phyloP scores from a whole-genome alignment of 2,797 vertebrate species.

The Loriculus beryllinus region DNA sequence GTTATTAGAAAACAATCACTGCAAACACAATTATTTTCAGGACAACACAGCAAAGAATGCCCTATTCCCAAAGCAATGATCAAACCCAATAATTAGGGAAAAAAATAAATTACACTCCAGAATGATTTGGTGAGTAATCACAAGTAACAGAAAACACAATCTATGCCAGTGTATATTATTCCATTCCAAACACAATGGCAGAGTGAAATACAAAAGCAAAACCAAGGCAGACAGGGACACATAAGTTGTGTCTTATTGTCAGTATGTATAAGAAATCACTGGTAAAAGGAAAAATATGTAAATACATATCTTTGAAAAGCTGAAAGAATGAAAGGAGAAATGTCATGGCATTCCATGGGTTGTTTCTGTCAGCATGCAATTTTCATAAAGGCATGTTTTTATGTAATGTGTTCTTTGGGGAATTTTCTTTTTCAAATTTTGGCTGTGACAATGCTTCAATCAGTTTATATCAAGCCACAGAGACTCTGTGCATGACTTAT shows the following conservation, averaged over 20 bases:
- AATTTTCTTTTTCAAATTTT: background rate
- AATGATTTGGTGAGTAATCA: conserved; percentile 48
- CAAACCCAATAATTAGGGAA: conserved; percentile 32
- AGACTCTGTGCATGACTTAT: background rate
- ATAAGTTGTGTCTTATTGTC: background rate
- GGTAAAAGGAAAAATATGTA: background rate
- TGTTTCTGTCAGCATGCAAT: background rate
- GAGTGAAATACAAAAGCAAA: conserved; percentile 31
- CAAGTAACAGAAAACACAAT: conserved; percentile 35
- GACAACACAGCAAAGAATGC: conserved; percentile 26
- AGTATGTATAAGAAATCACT: background rate
- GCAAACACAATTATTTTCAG: conserved; percentile 54
- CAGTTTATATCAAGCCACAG: background rate
- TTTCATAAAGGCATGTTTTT: background rate
- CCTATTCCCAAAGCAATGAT: conserved; percentile 25
- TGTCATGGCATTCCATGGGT: background rate
- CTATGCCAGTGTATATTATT: background rate
- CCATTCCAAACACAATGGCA: conserved; percentile 12
- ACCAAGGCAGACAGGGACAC: background rate
- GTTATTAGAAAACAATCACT: conserved; percentile 47
- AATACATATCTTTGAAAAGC: background rate
- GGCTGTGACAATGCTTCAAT: background rate
- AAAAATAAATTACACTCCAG: background rate
- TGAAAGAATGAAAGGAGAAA: background rate
- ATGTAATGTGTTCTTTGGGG: background rate